Conservation (phyloP, 2,888 invertebrate species). For the Dusona sp. region DNA sequence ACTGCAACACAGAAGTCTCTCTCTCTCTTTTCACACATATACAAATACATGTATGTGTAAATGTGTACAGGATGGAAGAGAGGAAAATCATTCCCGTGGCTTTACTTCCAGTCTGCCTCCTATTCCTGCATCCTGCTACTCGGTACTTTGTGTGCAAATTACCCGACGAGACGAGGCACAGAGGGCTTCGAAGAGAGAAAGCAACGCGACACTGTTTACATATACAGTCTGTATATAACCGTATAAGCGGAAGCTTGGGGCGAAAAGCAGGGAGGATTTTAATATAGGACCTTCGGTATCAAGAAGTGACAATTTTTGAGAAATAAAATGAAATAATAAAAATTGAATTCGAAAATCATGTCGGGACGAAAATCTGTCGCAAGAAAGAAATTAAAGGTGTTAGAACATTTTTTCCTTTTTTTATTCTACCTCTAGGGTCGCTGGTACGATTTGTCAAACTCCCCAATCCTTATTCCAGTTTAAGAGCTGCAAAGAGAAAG, state of each 20-base stretch:
- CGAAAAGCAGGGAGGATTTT: conserved; percentile 42
- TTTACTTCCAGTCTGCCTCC: conserved; percentile 69
- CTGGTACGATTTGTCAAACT: conserved; percentile 30
- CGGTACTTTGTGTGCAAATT: conserved; percentile 84
- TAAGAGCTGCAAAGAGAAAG: conserved; percentile 13
- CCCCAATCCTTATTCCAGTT: conserved; percentile 1
- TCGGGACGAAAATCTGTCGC: background rate
- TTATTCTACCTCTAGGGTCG: background rate
- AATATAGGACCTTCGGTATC: conserved; percentile 39
- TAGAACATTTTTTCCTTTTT: conserved; percentile 1
- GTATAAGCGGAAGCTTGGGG: conserved; percentile 47
- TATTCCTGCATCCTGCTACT: conserved; percentile 73
- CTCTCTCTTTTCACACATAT: background rate
- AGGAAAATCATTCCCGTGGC: conserved; percentile 70
- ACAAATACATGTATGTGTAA: conserved; percentile 64
- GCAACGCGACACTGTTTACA: conserved; percentile 48
- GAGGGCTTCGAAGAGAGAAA: conserved; percentile 60
- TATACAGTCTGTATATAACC: conserved; percentile 34
- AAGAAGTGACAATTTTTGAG: background rate
- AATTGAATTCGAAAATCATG: background rate
- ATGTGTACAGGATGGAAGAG: conserved; percentile 45
- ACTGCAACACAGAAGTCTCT: background rate
- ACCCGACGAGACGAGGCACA: conserved; percentile 78
- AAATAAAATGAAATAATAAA: background rate
- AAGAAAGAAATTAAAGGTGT: background rate